Percentiles rank a stretch among this genome's conserved stretches.
These are phyloP conservation scores for Falco punctatus DNA, from an alignment of 2,113 vertebrate genomes.

Conservation along the genomic window DNA sequence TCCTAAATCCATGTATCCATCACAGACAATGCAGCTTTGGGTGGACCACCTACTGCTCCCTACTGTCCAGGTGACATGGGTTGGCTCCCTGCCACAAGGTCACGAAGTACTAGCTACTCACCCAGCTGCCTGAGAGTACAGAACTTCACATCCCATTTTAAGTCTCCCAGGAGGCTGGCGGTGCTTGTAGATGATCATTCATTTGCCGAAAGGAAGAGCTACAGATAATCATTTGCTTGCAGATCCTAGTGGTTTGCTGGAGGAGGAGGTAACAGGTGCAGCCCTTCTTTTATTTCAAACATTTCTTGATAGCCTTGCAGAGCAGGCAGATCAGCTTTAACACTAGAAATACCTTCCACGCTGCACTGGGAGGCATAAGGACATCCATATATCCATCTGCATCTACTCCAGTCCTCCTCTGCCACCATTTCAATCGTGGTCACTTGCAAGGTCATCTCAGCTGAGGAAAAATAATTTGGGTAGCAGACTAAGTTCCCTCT, in stretches of 20 bases:
- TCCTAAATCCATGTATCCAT: background rate
- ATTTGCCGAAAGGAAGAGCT: background rate
- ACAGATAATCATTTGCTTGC: background rate
- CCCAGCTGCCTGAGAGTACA: background rate
- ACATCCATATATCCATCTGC: background rate
- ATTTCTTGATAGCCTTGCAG: background rate
- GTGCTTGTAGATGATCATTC: accelerated
- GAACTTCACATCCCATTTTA: background rate
- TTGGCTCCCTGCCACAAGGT: background rate
- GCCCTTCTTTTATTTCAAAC: background rate
- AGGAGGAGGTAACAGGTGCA: background rate
- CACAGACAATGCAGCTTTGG: background rate
- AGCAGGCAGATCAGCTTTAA: background rate
- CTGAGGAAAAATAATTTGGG: background rate
- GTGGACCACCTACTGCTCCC: too few species aligned
- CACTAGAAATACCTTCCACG: background rate
- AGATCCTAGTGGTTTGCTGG: background rate
- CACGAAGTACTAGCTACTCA: background rate
- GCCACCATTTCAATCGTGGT: accelerated
- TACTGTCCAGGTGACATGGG: background rate
- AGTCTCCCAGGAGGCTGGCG: background rate
- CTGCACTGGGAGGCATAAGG: background rate
- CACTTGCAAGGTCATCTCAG: background rate
- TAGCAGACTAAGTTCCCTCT: background rate
- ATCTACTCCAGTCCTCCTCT: background rate